Evolutionary conservation across 1,140 invertebrate species (phyloP).

Genomic region (Eurosta solidaginis): DNA sequence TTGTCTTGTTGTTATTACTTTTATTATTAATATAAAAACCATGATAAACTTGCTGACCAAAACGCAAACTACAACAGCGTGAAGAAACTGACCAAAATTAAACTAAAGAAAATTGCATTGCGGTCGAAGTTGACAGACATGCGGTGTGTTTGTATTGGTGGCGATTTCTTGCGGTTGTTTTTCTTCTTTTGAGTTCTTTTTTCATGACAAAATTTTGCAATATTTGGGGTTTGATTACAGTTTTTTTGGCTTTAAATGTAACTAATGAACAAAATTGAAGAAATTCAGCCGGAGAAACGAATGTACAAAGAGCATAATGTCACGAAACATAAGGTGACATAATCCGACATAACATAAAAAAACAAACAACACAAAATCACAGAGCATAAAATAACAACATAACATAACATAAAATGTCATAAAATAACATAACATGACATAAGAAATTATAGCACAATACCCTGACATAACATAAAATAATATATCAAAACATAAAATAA

Average conservation of each 20-base stretch:
- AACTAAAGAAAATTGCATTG: neutral
- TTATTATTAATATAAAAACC: neutral
- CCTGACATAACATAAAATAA: too few species aligned
- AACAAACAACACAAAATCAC: too few species aligned
- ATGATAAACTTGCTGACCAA: neutral
- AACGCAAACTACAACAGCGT: neutral
- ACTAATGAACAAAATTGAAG: too few species aligned
- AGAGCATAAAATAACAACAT: too few species aligned
- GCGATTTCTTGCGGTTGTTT: neutral
- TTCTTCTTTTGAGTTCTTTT: neutral
- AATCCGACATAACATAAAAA: too few species aligned
- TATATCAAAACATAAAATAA: too few species aligned
- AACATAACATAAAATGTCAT: too few species aligned
- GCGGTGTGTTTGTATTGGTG: neutral
- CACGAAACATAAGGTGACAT: too few species aligned
- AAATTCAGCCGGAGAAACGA: too few species aligned
- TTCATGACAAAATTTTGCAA: neutral
- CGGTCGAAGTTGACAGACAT: neutral
- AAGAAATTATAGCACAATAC: too few species aligned
- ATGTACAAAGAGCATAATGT: too few species aligned
- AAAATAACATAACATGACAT: too few species aligned
- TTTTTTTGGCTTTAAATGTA: neutral
- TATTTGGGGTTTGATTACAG: neutral
- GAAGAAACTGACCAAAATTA: neutral
- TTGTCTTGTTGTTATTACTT: neutral